phyloP scores from a whole-genome alignment of 2,797 vertebrate genomes.

The Naso thynnoides region DNA sequence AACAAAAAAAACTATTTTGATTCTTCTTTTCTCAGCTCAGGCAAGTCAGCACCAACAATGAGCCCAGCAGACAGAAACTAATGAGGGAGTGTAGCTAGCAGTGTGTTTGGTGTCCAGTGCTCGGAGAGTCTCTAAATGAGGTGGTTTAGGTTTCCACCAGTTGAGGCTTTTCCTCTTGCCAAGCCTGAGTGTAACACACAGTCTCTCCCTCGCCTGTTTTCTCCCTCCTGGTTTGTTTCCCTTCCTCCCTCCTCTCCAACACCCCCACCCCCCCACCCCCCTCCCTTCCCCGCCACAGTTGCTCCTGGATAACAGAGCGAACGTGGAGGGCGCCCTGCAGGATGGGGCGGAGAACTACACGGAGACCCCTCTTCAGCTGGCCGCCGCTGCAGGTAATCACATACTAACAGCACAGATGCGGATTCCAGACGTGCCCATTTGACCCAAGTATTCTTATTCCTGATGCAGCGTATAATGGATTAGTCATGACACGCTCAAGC shows the following conservation, averaged over 20 bases:
- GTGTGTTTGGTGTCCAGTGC: constrained; percentile 40
- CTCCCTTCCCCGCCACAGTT: constrained; percentile 71
- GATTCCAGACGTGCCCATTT: not conserved
- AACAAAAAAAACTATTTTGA: constrained; percentile 27
- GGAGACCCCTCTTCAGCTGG: constrained; percentile 88
- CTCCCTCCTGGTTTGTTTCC: constrained; percentile 19
- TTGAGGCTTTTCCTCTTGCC: constrained; percentile 37
- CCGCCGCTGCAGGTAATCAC: constrained; percentile 85
- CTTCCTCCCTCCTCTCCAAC: not conserved
- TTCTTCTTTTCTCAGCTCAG: constrained; percentile 24
- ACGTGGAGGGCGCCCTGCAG: constrained; percentile 86
- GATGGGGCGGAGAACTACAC: constrained; percentile 86
- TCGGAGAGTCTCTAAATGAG: constrained; percentile 26
- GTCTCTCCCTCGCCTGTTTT: constrained; percentile 48
- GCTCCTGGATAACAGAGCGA: constrained; percentile 85
- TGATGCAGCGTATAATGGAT: not conserved
- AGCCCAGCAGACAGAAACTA: constrained; percentile 37
- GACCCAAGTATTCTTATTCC: constrained; percentile 6
- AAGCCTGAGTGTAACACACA: constrained; percentile 54
- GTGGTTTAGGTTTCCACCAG: constrained; percentile 47
- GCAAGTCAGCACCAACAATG: constrained; percentile 19
- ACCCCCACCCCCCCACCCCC: not conserved
- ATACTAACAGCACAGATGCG: not conserved
- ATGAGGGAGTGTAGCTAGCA: constrained; percentile 44
- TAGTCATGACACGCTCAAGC: constrained; percentile 31